Percentiles rank a stretch among this genome's conserved stretches.
Evolutionary conservation across 2,888 invertebrate genomes (phyloP).

Genomic region (Heliconius sara): DNA sequence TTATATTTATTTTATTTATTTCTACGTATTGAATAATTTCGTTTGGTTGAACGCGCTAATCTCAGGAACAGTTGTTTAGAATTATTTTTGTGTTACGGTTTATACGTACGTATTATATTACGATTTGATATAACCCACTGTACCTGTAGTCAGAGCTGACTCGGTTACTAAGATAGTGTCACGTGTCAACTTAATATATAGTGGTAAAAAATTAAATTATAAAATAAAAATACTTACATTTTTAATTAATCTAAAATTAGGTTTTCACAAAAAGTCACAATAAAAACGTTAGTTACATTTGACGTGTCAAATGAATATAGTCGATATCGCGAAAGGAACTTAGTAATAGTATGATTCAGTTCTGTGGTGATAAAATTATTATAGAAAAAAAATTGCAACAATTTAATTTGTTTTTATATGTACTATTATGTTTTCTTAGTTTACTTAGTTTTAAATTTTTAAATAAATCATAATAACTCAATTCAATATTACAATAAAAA

Average conservation of each 20-base stretch:
- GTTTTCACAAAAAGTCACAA: not conserved
- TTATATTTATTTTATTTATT: not conserved
- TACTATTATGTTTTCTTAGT: not conserved
- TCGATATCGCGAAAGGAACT: conserved; percentile 29
- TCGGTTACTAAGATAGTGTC: too few relatives aligned
- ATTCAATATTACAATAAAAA: too few relatives aligned
- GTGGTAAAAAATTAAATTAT: too few relatives aligned
- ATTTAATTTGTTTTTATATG: not conserved
- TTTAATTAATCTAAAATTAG: not conserved
- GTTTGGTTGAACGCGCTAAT: too few relatives aligned
- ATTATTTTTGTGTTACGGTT: too few relatives aligned
- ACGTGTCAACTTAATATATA: too few relatives aligned
- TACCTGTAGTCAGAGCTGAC: too few relatives aligned
- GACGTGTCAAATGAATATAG: not conserved
- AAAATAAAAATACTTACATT: not conserved
- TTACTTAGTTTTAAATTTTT: not conserved
- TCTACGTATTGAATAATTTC: too few relatives aligned
- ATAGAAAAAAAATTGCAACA: conserved; percentile 2
- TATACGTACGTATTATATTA: too few relatives aligned
- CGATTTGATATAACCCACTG: too few relatives aligned
- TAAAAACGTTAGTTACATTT: not conserved
- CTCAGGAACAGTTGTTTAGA: too few relatives aligned
- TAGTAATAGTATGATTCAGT: conserved; percentile 20
- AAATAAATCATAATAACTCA: too few relatives aligned
- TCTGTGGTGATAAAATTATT: conserved; percentile 6